These are phyloP conservation scores for Acrossocheilus wenchowensis DNA, from an alignment of 2,797 vertebrate species.

Conservation along the genomic window DNA sequence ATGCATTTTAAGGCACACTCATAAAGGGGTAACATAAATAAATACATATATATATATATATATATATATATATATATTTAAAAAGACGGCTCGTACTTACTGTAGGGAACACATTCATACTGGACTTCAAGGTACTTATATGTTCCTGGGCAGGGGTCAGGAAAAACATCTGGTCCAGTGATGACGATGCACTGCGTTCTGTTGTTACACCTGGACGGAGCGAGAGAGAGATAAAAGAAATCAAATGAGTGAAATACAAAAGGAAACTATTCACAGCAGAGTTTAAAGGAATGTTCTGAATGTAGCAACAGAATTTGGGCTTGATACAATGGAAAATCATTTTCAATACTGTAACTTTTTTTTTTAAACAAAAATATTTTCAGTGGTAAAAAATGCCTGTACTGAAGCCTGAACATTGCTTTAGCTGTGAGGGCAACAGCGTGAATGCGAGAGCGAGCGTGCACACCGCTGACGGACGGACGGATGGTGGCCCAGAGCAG, in stretches of 20 bases:
- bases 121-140: constrained; percentile 99
- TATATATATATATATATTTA: constrained; percentile 63
- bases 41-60: constrained; percentile 61
- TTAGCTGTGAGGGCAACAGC: constrained; percentile 31
- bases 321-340: neutral
- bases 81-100: constrained; percentile 89
- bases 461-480: constrained; percentile 46
- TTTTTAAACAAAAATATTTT: neutral
- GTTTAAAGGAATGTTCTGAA: neutral
- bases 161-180: constrained; percentile 98
- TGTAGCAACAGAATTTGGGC: neutral
- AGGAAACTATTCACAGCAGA: neutral
- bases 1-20: constrained; percentile 3
- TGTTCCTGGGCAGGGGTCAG: constrained; percentile 98
- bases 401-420: neutral
- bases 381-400: neutral
- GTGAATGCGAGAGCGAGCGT: constrained; percentile 25
- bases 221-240: neutral
- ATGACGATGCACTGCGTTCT: constrained; percentile 98
- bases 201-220: constrained; percentile 91
- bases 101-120: constrained; percentile 99
- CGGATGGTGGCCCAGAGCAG: constrained; percentile 38
- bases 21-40: constrained; percentile 30
- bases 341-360: neutral
- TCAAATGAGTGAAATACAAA: neutral